Conservation (phyloP, 2,888 invertebrate genomes). For the Megalurothrips usitatus region DNA sequence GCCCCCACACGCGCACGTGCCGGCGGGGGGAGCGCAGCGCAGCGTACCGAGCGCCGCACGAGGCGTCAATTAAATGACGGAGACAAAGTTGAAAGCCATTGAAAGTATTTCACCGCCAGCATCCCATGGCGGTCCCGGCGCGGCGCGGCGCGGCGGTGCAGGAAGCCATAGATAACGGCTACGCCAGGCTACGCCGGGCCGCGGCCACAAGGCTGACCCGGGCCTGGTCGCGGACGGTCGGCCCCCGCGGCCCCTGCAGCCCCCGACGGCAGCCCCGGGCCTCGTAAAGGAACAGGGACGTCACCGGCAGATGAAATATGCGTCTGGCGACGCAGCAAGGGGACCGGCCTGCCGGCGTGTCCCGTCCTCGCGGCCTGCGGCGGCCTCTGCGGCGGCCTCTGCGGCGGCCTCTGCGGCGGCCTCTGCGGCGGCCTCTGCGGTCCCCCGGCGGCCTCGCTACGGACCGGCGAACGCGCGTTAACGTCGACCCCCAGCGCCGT, state of each 20-base stretch:
- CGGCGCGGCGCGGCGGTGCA: not conserved
- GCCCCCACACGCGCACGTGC: too few relatives aligned
- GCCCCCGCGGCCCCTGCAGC: too few relatives aligned
- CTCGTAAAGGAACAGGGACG: conserved; percentile 7
- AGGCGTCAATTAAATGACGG: conserved; percentile 18
- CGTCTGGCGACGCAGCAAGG: not conserved
- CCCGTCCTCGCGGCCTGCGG: not conserved
- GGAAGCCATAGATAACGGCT: conserved; percentile 20
- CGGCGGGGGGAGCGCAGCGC: too few relatives aligned
- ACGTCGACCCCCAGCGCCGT: too few relatives aligned
- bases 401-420: too few relatives aligned
- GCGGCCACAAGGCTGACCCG: too few relatives aligned
- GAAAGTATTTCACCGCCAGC: conserved; percentile 24
- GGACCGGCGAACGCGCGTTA: too few relatives aligned
- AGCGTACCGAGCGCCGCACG: too few relatives aligned
- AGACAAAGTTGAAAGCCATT: conserved; percentile 23
- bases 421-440: too few relatives aligned
- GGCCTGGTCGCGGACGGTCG: too few relatives aligned
- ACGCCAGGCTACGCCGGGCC: not conserved
- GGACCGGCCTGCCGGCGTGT: not conserved
- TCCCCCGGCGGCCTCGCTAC: too few relatives aligned
- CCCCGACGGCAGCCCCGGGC: not conserved
- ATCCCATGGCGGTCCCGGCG: not conserved
- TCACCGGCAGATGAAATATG: conserved; percentile 24
- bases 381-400: too few relatives aligned